These are phyloP conservation scores for Sweltsa coloradensis DNA, from an alignment of 1,140 invertebrate genomes.

Conservation along the genomic window DNA sequence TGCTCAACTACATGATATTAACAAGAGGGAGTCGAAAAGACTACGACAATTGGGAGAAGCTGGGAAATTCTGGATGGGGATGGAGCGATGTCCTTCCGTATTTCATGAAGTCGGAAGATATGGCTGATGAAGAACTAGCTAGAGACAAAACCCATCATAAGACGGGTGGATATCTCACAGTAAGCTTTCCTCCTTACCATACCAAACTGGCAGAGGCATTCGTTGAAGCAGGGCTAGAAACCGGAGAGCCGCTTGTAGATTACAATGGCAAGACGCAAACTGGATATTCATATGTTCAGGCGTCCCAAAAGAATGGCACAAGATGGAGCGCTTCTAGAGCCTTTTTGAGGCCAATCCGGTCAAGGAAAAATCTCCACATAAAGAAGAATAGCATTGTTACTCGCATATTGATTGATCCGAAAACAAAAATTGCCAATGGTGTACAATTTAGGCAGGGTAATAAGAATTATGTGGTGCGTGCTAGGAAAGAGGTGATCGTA, in stretches of 20 bases:
- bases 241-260: too few relatives aligned
- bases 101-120: slow-evolving; percentile 40
- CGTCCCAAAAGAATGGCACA: slow-evolving; percentile 70
- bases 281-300: slow-evolving; percentile 82
- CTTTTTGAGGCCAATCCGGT: slow-evolving; percentile 65
- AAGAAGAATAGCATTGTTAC: slow-evolving; percentile 65
- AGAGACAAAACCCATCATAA: slow-evolving; percentile 33
- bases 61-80: slow-evolving; percentile 31
- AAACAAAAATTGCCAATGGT: slow-evolving; percentile 49
- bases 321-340: slow-evolving; percentile 85
- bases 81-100: slow-evolving; percentile 34
- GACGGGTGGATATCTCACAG: slow-evolving; percentile 15
- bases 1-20: slow-evolving; percentile 46
- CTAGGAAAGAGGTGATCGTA: slow-evolving; percentile 59
- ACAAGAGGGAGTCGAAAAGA: slow-evolving; percentile 40
- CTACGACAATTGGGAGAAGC: slow-evolving; percentile 39
- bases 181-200: too few relatives aligned
- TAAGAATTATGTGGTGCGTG: slow-evolving; percentile 38
- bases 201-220: slow-evolving; percentile 50
- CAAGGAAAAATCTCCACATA: slow-evolving; percentile 65
- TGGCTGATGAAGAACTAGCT: too few relatives aligned
- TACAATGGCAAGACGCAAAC: slow-evolving; percentile 72
- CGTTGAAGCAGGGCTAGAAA: slow-evolving; percentile 46
- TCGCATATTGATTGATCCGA: slow-evolving; percentile 53
- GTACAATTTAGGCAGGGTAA: slow-evolving; percentile 42